Base-by-base conservation (phyloP, 2,113 vertebrate genomes). In the Corythornis vintsioides region DNA sequence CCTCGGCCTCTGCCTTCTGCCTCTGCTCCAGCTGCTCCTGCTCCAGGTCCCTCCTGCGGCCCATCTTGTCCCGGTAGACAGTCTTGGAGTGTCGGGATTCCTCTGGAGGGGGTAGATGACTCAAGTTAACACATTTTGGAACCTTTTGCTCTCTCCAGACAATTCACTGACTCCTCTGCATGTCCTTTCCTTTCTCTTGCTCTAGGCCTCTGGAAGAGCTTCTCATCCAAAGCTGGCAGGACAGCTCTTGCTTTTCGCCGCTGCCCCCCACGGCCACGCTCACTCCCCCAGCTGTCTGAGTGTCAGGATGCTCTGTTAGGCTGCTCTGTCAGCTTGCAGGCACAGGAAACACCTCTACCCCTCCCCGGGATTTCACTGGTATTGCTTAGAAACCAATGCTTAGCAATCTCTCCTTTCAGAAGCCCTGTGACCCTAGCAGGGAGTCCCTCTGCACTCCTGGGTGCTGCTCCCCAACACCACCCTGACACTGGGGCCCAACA, bases 41-140 rank as follows among this genome's bases (percentile, higher is more conserved):
- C 6, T 97, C 98, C 28, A 99, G 96, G 97, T 99, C 97, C 60
- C 98, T 98, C 91, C 86, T 98, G 92, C 98, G 98, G 47, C 99
- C 99, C 0, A 93, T 97, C 91, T 99, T 99, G 96, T 99, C 98
- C 93, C 99, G 97, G 96, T 98, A 99, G 55, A 99, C 80, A 0
- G 99, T 99, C 96, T 98, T 92, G 1, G 98, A 97, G 31, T 98
- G 96, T 7, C 97, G 97, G 31, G 98, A 99, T 59, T 98, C 98
- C 96, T 98, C 99, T 99, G 95, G 1, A 11, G 6, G 83, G 48
- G 69, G 31, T 25, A 91, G 29, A 73, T 1, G 11, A 9, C 38
- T 57, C 28, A 3, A 15, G 59, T 86, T 89, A 89, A 89, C 13
- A 1, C 6, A 0, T 4, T 19, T 6, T 11, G 42, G n/a, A 57